Base-by-base conservation (phyloP, 2,888 invertebrate species). In the Pyrgus malvae region DNA sequence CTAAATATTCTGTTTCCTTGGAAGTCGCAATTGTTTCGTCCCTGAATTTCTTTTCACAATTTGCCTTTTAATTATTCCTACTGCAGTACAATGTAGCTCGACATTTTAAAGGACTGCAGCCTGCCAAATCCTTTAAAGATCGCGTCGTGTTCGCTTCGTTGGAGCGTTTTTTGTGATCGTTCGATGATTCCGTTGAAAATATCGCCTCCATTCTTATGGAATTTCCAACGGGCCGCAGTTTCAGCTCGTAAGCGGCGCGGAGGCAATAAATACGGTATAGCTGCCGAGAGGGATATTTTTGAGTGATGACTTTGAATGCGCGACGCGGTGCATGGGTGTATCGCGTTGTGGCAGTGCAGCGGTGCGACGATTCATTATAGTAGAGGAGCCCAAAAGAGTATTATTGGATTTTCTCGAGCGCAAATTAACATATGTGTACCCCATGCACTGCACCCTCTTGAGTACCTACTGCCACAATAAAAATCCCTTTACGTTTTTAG, bases 21-120 rank as follows among this genome's bases (percentile, higher is more conserved):
- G 11, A 37, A 19, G n/a, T 51, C 19, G 27, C 14, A 44, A 44
- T 37, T 17, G 37, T 51, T 37, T 51, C 25, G 33, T 35, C 33
- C 37, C 9, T 21, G 19, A 29, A 41, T 21, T 41, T 50, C 41
- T 51, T 51, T 51, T 48, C 3, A 27, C 25, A 46, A 37, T 19
- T 33, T 31, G 38, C 25, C n/a, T 40, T 9, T 41, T 44, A 49
- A 54, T 50, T 51, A 50, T 57, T 57, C 45, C 45, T 11, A 49
- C 50, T 41, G 56, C 51, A 37, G 29, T 37, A 29, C 29, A 14
- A 29, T 29, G 19, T 23, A 33, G 19, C 27, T 37, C 14, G 35
- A 33, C 35, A 37, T 51, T 19, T 44, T 23, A 23, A 46, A 23
- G 21, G 21, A 8, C 19, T 16, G 29, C 19, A 17, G 17, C 9